Evolutionary conservation across 1,140 invertebrate species (phyloP).

Genomic region (Campoletis sonorensis): DNA sequence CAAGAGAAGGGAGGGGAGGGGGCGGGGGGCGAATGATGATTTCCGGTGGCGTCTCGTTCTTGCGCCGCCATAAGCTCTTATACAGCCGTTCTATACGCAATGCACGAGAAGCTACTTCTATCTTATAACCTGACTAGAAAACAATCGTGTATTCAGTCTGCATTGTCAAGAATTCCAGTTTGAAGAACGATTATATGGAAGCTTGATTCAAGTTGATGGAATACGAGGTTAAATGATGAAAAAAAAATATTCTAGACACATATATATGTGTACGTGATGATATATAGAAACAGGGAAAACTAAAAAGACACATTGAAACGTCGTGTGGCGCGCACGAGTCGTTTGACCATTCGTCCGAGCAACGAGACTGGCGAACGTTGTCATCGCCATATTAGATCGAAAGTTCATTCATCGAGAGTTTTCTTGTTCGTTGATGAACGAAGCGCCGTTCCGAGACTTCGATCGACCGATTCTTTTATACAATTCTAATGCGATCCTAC

Average conservation of each 20-base stretch:
- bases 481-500: no score
- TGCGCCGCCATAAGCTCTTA: slow-evolving; percentile 10
- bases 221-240: slow-evolving; percentile 25
- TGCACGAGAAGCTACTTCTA: neutral
- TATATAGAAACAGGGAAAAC: slow-evolving; percentile 32
- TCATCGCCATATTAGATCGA: slow-evolving; percentile 11
- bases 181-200: slow-evolving; percentile 40
- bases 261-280: neutral
- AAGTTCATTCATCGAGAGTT: neutral
- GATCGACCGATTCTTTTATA: neutral
- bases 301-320: neutral
- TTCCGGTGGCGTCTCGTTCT: slow-evolving; percentile 71
- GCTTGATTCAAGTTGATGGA: slow-evolving; percentile 27
- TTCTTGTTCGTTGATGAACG: slow-evolving; percentile 2
- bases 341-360: neutral
- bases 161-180: slow-evolving; percentile 66
- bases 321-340: slow-evolving; percentile 18
- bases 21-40: slow-evolving; percentile 61
- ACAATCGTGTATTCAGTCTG: slow-evolving; percentile 64
- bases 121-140: slow-evolving; percentile 54
- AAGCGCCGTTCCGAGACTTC: neutral
- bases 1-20: neutral
- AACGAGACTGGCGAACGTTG: neutral
- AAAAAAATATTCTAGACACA: slow-evolving; percentile 25
- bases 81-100: neutral